Evolutionary conservation across 2,113 vertebrate species (phyloP).

Genomic region (Chamaea fasciata): DNA sequence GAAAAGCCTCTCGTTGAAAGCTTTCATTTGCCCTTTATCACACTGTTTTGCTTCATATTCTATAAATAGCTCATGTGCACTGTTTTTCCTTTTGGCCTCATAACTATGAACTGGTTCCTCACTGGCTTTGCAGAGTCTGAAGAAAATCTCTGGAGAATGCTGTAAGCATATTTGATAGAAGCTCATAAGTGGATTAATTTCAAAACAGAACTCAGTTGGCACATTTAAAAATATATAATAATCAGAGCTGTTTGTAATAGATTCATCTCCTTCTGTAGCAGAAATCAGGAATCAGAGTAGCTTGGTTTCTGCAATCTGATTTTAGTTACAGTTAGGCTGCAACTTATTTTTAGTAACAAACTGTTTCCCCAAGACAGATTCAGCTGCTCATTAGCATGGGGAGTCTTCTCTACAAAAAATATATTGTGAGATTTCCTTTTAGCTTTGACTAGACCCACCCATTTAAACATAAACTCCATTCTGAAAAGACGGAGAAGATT

Average conservation of each 20-base stretch:
- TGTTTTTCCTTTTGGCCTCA: conserved; percentile 53
- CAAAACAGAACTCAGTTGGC: background rate
- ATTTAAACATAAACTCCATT: conserved; percentile 52
- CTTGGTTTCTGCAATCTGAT: conserved; percentile 52
- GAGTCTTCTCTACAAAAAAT: conserved; percentile 57
- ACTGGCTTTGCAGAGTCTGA: conserved; percentile 12
- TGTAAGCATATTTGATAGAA: background rate
- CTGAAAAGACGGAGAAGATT: conserved; percentile 7
- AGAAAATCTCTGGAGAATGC: conserved; percentile 1
- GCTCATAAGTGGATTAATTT: conserved; percentile 10
- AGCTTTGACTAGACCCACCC: conserved; percentile 38
- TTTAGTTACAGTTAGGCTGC: conserved; percentile 69
- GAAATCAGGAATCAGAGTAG: conserved; percentile 28
- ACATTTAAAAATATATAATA: conserved; percentile 8
- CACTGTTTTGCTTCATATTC: conserved; percentile 39
- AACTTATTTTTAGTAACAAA: conserved; percentile 77
- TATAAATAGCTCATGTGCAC: conserved; percentile 57
- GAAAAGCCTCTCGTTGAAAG: background rate
- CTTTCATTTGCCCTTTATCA: conserved; percentile 57
- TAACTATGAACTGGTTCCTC: conserved; percentile 38
- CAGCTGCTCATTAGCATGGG: conserved; percentile 69
- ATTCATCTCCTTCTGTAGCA: conserved; percentile 36
- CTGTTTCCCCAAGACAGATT: conserved; percentile 67
- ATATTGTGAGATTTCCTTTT: conserved; percentile 16
- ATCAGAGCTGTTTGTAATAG: conserved; percentile 24